Conservation (phyloP, 2,797 vertebrate genomes). For the Acrossocheilus fasciatus region DNA sequence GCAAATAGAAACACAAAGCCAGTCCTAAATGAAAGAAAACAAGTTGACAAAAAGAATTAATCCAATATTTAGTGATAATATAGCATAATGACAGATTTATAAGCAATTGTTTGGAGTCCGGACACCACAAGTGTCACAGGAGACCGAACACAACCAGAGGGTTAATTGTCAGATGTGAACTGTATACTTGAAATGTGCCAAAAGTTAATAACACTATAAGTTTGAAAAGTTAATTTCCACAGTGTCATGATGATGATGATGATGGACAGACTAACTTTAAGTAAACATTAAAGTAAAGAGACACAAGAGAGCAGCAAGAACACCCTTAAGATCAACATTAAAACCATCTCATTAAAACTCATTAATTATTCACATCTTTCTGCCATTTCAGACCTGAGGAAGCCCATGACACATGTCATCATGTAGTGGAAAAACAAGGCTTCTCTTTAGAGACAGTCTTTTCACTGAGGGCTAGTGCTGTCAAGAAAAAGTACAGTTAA, state of each 20-base stretch:
- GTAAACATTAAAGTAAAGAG: slow-evolving; percentile 40
- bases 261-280: slow-evolving; percentile 6
- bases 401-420: slow-evolving; percentile 24
- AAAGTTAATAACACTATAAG: background rate
- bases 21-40: too few species aligned
- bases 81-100: too few species aligned
- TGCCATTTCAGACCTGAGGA: background rate
- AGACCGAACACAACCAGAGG: too few species aligned
- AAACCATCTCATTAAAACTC: slow-evolving; percentile 20
- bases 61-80: too few species aligned
- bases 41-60: too few species aligned
- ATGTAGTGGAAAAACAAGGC: slow-evolving; percentile 36
- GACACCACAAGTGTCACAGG: too few species aligned
- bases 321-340: slow-evolving; percentile 15
- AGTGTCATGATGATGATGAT: background rate
- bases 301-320: background rate
- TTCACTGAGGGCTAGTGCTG: background rate
- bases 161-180: background rate
- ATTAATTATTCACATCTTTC: slow-evolving; percentile 56
- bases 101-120: too few species aligned
- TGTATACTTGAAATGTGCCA: background rate
- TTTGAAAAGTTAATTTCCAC: background rate
- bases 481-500: background rate
- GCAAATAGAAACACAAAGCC: too few species aligned
- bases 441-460: slow-evolving; percentile 28